A percentile compares a stretch with the other conserved stretches of the same genome.
These are phyloP conservation scores for Sclerurus mexicanus DNA, from an alignment of 2,113 vertebrate species.

Conservation along the genomic window DNA sequence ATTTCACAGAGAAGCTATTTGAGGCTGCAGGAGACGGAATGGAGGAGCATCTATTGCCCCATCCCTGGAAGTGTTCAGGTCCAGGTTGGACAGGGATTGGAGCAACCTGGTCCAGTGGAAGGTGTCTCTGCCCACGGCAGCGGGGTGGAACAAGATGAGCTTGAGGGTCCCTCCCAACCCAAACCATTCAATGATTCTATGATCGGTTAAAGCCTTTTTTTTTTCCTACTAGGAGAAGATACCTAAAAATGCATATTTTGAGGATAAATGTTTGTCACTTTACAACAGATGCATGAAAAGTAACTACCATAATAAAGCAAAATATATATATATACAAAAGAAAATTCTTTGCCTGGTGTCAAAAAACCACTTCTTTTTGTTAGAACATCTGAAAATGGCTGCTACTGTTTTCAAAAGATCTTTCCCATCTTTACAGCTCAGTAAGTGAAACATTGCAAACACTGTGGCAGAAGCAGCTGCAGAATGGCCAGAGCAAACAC, in stretches of 20 bases:
- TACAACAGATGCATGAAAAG: constrained; percentile 4
- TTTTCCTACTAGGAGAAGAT: neutral
- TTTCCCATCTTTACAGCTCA: constrained; percentile 21
- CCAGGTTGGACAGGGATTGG: neutral
- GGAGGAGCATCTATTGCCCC: neutral
- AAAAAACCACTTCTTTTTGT: constrained; percentile 37
- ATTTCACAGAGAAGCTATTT: neutral
- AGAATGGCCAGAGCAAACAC: constrained; percentile 25
- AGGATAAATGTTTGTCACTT: neutral
- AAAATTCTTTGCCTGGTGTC: neutral
- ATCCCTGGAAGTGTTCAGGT: neutral
- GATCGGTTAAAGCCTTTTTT: neutral
- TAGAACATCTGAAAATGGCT: constrained; percentile 50
- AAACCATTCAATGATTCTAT: neutral
- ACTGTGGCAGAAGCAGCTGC: constrained; percentile 38
- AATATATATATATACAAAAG: neutral
- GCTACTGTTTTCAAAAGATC: constrained; percentile 33
- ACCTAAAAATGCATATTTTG: neutral
- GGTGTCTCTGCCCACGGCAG: neutral
- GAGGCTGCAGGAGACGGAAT: neutral
- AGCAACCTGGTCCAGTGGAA: neutral
- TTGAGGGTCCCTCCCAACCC: neutral
- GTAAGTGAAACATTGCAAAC: constrained; percentile 54
- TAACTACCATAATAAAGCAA: constrained; percentile 17
- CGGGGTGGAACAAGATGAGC: fast-evolving